A percentile compares a stretch with the other conserved stretches of the same genome.
These are phyloP conservation scores for Decapterus maruadsi DNA, from an alignment of 2,797 vertebrate genomes.

Conservation along the genomic window DNA sequence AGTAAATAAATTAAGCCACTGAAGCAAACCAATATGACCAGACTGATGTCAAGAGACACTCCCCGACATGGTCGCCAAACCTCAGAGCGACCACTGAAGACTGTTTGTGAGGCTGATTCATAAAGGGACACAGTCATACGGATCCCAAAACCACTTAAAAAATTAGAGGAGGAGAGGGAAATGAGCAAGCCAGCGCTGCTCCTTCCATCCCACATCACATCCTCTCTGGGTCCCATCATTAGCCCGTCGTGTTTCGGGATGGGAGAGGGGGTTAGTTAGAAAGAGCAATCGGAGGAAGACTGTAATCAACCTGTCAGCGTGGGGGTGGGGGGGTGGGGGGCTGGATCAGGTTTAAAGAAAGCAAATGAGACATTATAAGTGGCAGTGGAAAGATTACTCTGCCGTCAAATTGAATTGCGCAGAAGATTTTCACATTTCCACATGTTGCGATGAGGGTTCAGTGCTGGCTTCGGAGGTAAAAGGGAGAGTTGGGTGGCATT, in stretches of 20 bases:
- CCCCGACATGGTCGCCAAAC: slow-evolving; percentile 53
- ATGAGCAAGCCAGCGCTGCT: slow-evolving; percentile 28
- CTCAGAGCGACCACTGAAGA: slow-evolving; percentile 45
- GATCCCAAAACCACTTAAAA: slow-evolving; percentile 55
- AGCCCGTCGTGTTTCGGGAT: slow-evolving; percentile 32
- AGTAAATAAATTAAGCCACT: slow-evolving; percentile 34
- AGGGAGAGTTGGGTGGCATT: not conserved
- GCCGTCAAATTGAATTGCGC: slow-evolving; percentile 13
- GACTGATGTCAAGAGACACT: slow-evolving; percentile 49
- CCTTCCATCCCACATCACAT: slow-evolving; percentile 57
- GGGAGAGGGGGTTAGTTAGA: not conserved
- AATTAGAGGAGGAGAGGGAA: slow-evolving; percentile 55
- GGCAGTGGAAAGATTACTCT: slow-evolving; percentile 20
- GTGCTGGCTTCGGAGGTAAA: not conserved
- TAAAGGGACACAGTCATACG: slow-evolving; percentile 34
- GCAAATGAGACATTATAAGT: slow-evolving; percentile 36
- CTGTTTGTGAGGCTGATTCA: slow-evolving; percentile 52
- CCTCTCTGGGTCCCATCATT: slow-evolving; percentile 47
- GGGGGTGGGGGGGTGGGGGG: not conserved
- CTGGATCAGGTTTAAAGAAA: slow-evolving; percentile 32
- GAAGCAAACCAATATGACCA: slow-evolving; percentile 48
- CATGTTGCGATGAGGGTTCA: not conserved
- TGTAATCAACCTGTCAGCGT: slow-evolving; percentile 70
- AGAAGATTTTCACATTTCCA: not conserved
- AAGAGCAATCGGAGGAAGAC: slow-evolving; percentile 40